These are phyloP conservation scores for Harpagoxenus sublaevis DNA, from an alignment of 2,888 invertebrate species.

Conservation along the genomic window DNA sequence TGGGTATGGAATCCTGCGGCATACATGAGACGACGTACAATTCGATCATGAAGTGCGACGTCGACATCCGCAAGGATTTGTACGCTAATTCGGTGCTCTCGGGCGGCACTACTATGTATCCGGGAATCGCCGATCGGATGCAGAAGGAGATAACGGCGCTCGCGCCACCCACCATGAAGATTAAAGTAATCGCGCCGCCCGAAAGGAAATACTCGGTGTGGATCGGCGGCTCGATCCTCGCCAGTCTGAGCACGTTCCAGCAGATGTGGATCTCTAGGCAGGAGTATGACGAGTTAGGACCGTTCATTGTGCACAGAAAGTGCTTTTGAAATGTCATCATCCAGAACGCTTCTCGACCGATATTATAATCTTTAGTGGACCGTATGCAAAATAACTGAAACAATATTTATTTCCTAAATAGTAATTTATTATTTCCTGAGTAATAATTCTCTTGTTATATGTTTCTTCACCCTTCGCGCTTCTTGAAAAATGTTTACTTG, in stretches of 20 bases:
- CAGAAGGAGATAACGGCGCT: constrained; percentile 87
- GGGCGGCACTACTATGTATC: constrained; percentile 88
- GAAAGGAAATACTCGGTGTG: constrained; percentile 87
- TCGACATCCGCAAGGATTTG: constrained; percentile 88
- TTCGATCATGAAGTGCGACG: constrained; percentile 89
- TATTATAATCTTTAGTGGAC: not conserved
- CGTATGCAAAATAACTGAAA: not conserved
- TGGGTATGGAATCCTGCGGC: constrained; percentile 88
- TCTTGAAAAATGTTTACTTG: constrained; percentile 13
- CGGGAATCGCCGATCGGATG: constrained; percentile 87
- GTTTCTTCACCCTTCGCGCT: not conserved
- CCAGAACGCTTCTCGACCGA: not conserved
- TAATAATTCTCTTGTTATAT: constrained; percentile 15
- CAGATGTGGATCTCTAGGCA: constrained; percentile 87
- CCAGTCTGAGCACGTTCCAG: constrained; percentile 87
- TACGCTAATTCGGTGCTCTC: constrained; percentile 88
- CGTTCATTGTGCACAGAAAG: constrained; percentile 87
- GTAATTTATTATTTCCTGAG: constrained; percentile 11
- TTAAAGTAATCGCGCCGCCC: constrained; percentile 87
- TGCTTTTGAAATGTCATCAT: constrained; percentile 78
- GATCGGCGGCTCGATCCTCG: constrained; percentile 87
- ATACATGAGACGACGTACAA: constrained; percentile 89
- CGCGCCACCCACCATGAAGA: constrained; percentile 87
- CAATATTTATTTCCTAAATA: constrained; percentile 21
- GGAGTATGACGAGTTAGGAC: constrained; percentile 87